Evolutionary conservation across 2,113 vertebrate genomes (phyloP), one percentile per base, ranked within the genome.

Genomic region (Campylomormyrus numenius): DNA sequence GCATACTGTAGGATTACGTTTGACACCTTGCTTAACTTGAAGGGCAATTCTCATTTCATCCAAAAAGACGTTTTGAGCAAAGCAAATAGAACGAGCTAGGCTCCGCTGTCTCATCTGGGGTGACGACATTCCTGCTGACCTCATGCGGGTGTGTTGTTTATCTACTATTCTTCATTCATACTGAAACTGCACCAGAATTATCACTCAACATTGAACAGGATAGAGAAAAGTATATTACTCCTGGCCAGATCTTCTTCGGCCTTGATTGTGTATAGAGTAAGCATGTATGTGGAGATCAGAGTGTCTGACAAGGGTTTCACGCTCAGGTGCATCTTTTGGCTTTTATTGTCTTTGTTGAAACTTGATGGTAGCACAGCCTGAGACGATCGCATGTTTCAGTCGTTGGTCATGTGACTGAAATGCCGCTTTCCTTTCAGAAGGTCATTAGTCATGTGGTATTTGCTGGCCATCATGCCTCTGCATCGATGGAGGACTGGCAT

Each of bases 71-170:
- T 48, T 87, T 53, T 39, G 24, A 87, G 13, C 85, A 56, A 53
- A 8, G 13, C 85, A 39, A 15, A 56, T 1, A 39, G 31, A 39
- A 80, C 15, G 35, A 42, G 31, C 9, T 10, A 19, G 15, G 3
- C 50, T 31, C 31, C 1, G 7, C 50, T 42, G n/a, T 83, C 45
- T 84, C 70, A 84, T 56, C 49, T 21, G 70, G 46, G 88, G 9
- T 84, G 88, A 89, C 66, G 74, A 42, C 88, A 89, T n/a, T 45
- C 88, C 35, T 5, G 31, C 11, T 87, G 85, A 53, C 50, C 85
- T 87, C 85, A 87, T 50, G 5, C 35, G 27, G 46, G 3, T 31
- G 27, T 24, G 46, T 56, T 56, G 46, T 4, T 45, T 42, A 5
- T 27, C 50, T 27, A 35, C 31, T 24, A 17, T 27, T 42, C 19